Conservation (phyloP, 2,888 invertebrate species). For the Poecilobothrus nobilitatus region DNA sequence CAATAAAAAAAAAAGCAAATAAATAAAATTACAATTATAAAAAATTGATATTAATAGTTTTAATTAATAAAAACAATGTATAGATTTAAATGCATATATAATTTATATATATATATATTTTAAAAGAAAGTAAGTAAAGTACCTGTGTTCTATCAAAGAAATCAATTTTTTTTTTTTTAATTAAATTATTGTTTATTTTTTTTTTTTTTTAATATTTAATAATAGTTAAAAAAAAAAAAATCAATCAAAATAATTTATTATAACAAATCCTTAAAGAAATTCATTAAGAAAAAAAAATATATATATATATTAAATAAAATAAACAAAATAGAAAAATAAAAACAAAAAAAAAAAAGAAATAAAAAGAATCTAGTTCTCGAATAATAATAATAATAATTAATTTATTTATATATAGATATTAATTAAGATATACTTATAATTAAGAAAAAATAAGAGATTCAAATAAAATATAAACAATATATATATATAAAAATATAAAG, state of each 20-base stretch:
- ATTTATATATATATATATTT: not conserved
- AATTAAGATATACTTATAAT: too few relatives aligned
- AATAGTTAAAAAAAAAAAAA: conserved; percentile 12
- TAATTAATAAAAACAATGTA: not conserved
- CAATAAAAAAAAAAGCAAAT: too few relatives aligned
- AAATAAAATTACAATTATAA: too few relatives aligned
- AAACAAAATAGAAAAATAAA: conserved; percentile 7
- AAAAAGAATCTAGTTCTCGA: not conserved
- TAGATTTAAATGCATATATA: too few relatives aligned
- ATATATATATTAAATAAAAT: conserved; percentile 21
- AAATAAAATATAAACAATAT: too few relatives aligned
- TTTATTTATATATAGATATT: too few relatives aligned
- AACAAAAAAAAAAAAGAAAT: conserved; percentile 1
- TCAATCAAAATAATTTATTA: conserved; percentile 27
- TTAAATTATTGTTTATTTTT: not conserved
- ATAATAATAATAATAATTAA: not conserved
- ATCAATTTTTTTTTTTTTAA: not conserved
- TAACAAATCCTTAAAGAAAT: conserved; percentile 32
- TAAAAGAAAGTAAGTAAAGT: not conserved
- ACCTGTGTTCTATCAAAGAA: conserved; percentile 1
- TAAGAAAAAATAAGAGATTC: too few relatives aligned
- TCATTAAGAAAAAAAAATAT: conserved; percentile 32
- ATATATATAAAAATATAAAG: too few relatives aligned
- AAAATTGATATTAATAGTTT: not conserved
- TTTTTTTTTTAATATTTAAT: conserved; percentile 15